phyloP scores from a whole-genome alignment of 2,797 vertebrate species.

The Helicolenus hilgendorfi region DNA sequence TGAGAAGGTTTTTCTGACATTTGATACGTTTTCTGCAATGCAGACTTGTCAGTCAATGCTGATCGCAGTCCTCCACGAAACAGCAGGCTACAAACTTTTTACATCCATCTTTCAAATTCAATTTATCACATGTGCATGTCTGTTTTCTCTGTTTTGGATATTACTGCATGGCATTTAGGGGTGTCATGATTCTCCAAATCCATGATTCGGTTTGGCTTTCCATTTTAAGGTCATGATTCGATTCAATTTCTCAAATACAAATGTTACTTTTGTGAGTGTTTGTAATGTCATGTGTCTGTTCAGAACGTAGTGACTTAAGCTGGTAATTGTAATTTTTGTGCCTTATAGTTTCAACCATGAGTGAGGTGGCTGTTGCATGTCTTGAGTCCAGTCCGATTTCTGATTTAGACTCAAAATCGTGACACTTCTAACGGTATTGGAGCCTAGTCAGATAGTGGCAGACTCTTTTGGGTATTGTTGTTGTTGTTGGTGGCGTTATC shows the following conservation, averaged over 20 bases:
- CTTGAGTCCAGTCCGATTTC: not conserved
- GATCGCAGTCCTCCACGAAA: not conserved
- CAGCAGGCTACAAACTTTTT: not conserved
- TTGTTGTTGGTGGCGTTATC: not conserved
- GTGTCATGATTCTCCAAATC: not conserved
- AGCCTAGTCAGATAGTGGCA: not conserved
- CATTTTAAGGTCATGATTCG: not conserved
- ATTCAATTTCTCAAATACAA: not conserved
- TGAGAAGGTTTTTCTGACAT: not conserved
- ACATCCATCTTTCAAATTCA: not conserved
- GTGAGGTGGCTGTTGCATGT: not conserved
- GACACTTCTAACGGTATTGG: not conserved
- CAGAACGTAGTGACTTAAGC: not conserved
- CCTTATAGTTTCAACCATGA: not conserved
- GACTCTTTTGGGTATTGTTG: not conserved
- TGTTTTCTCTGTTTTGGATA: not conserved
- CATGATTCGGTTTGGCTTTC: not conserved
- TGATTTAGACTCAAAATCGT: not conserved
- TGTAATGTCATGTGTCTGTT: not conserved
- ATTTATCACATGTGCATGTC: not conserved
- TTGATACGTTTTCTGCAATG: not conserved
- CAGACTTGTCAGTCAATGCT: slow-evolving; percentile 1
- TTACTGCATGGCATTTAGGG: not conserved
- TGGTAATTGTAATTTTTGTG: too few relatives aligned
- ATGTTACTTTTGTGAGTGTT: not conserved